Evolutionary conservation across 2,888 invertebrate species (phyloP).

Genomic region (Diplolepis rosae): DNA sequence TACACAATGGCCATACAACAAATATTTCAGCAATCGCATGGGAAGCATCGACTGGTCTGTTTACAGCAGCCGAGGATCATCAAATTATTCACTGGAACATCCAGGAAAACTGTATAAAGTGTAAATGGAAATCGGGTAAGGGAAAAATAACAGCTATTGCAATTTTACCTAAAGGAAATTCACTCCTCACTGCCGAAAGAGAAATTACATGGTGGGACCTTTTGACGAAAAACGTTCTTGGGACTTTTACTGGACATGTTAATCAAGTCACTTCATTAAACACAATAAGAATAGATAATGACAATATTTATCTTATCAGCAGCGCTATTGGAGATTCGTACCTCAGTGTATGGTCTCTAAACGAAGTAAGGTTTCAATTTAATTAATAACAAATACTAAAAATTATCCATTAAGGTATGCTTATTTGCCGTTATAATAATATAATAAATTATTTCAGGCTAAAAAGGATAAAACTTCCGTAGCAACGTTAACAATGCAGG

Average conservation of each 20-base stretch:
- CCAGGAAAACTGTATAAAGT: conserved; percentile 69
- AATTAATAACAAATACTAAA: not conserved
- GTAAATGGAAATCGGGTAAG: conserved; percentile 82
- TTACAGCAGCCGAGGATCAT: conserved; percentile 78
- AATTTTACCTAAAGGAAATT: conserved; percentile 65
- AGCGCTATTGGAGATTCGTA: conserved; percentile 74
- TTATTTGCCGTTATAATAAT: too few species aligned
- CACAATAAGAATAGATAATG: conserved; percentile 60
- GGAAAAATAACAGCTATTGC: conserved; percentile 74
- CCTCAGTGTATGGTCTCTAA: conserved; percentile 75
- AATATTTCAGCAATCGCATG: conserved; percentile 76
- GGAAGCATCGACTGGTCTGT: conserved; percentile 74
- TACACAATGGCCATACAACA: conserved; percentile 74
- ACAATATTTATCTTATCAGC: conserved; percentile 73
- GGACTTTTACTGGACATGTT: conserved; percentile 80
- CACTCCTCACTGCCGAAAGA: conserved; percentile 64
- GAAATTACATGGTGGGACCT: conserved; percentile 81
- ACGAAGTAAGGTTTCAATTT: conserved; percentile 59
- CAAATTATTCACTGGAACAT: conserved; percentile 76
- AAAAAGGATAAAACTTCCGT: conserved; percentile 74
- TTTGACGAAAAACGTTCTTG: conserved; percentile 76
- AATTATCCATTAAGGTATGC: not conserved
- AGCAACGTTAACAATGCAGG: conserved; percentile 82
- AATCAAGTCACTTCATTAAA: conserved; percentile 76
- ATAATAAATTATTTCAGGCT: conserved; percentile 54